phyloP scores from a whole-genome alignment of 2,888 invertebrate genomes.

The Oconnorella tubifera region DNA sequence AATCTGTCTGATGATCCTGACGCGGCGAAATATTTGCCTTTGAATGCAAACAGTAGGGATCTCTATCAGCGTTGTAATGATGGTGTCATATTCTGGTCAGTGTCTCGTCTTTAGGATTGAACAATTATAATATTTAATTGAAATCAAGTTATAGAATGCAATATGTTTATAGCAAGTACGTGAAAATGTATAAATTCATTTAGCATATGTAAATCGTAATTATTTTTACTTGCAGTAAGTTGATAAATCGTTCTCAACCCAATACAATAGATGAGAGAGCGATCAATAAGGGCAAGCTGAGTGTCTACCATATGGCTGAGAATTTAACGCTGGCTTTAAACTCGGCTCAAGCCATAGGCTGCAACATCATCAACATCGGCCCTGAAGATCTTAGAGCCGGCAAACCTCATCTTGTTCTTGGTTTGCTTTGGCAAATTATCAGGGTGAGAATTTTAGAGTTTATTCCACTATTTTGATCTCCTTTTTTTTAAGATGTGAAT shows the following conservation, averaged over 20 bases:
- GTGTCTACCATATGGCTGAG: constrained; percentile 74
- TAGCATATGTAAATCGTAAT: background rate
- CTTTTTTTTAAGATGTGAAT: too few species aligned
- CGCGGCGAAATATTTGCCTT: background rate
- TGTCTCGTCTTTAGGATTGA: background rate
- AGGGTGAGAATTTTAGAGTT: constrained; percentile 66
- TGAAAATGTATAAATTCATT: background rate
- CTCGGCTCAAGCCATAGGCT: constrained; percentile 96
- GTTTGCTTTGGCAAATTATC: constrained; percentile 98
- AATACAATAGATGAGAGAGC: constrained; percentile 98
- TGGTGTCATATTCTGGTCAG: background rate
- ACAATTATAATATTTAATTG: too few species aligned
- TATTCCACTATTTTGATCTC: too few species aligned
- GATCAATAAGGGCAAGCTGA: constrained; percentile 67
- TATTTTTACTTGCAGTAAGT: constrained; percentile 68
- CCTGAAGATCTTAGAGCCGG: constrained; percentile 92
- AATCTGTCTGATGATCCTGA: background rate
- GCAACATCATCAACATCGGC: constrained; percentile 84
- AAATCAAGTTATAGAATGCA: background rate
- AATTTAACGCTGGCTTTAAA: constrained; percentile 91
- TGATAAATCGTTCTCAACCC: constrained; percentile 98
- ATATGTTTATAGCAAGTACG: background rate
- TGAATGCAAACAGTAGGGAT: background rate
- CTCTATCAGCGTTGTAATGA: background rate
- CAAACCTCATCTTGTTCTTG: constrained; percentile 88